Evolutionary conservation across 2,888 invertebrate genomes (phyloP).

Genomic region (Mylabris sibirica): DNA sequence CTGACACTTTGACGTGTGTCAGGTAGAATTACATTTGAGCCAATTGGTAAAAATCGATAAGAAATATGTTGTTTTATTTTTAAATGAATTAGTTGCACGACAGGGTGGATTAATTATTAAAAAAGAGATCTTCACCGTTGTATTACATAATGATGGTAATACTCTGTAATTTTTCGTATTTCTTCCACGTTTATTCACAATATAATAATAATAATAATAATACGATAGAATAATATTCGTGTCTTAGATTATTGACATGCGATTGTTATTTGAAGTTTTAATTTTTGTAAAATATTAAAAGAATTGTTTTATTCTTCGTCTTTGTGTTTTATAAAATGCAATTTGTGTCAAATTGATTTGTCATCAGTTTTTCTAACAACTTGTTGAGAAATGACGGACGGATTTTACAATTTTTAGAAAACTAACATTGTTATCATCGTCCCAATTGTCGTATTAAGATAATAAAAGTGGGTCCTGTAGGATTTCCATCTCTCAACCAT

Average conservation of each 20-base stretch:
- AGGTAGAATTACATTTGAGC: not conserved
- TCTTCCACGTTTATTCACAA: not conserved
- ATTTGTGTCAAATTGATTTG: constrained; percentile 7
- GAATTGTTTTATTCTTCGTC: not conserved
- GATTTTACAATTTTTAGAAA: not conserved
- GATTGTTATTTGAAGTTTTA: constrained; percentile 5
- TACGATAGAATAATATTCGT: not conserved
- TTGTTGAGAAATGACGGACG: not conserved
- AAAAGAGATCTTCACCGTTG: not conserved
- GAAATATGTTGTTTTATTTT: too few relatives aligned
- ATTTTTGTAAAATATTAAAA: not conserved
- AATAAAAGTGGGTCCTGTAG: not conserved
- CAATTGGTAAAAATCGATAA: not conserved
- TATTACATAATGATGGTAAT: not conserved
- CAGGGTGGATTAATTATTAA: not conserved
- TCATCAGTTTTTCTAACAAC: not conserved
- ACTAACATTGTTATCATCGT: not conserved
- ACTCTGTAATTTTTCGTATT: not conserved
- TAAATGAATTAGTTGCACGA: not conserved
- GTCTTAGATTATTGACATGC: not conserved
- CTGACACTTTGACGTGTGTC: not conserved
- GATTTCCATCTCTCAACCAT: not conserved
- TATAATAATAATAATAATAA: not conserved
- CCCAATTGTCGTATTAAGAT: not conserved
- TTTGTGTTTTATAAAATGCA: not conserved